Evolutionary conservation across 2,113 vertebrate genomes (phyloP).

Genomic region (Antechinus flavipes): DNA sequence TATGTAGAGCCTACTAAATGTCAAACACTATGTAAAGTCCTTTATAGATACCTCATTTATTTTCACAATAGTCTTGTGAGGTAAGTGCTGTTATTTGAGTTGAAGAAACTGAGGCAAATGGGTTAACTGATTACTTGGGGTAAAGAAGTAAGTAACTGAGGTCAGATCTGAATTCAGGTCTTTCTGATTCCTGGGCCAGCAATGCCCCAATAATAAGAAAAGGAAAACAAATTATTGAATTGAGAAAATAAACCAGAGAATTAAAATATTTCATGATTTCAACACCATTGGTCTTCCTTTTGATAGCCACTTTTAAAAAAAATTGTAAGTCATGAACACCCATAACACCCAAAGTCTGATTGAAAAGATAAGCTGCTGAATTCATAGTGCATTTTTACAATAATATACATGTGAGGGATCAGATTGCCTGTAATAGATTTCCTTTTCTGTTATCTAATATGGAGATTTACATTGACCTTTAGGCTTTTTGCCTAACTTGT

Average conservation of each 20-base stretch:
- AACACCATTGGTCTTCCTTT: conserved; percentile 43
- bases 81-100: neutral
- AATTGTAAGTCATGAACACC: conserved; percentile 50
- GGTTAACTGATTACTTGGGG: neutral
- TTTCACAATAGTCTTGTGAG: neutral
- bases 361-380: conserved; percentile 63
- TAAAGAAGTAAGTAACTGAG: neutral
- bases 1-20: neutral
- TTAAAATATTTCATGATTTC: conserved; percentile 29
- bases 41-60: neutral
- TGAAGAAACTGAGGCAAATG: neutral
- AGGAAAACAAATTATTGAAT: conserved; percentile 46
- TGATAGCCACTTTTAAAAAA: conserved; percentile 41
- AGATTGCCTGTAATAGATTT: conserved; percentile 75
- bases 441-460: conserved; percentile 77
- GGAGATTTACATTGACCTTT: conserved; percentile 83
- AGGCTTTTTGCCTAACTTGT: conserved; percentile 78
- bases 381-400: conserved; percentile 69
- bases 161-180: neutral
- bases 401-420: conserved; percentile 64
- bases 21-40: neutral
- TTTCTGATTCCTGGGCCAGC: neutral
- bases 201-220: neutral
- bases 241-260: conserved; percentile 6
- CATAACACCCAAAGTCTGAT: neutral